Evolutionary conservation across 2,888 invertebrate genomes (phyloP), one percentile per base, ranked within the genome.

Genomic region (Thecocarcelia acutangulata): DNA sequence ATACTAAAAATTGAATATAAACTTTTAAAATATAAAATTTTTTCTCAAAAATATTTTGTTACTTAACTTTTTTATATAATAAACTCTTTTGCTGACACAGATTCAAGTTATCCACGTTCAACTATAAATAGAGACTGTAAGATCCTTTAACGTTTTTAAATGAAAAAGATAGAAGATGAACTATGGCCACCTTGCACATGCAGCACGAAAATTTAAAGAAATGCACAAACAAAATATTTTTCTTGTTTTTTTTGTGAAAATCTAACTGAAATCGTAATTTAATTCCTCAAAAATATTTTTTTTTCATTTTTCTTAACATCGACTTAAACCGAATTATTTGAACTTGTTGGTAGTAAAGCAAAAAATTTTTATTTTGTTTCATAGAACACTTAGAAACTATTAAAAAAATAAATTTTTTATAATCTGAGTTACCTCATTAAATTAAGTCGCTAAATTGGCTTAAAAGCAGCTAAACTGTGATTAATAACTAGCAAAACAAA

Each of bases 181-280:
- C 84, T 85, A 52, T 78, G 84, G 64, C 83, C 84, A 84, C 85
- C 83, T 84, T 74, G 83, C 76, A 79, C 78, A 76, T 75, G 66
- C 64, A 68, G 56, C 73, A 77, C 73, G 81, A 77, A 69, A 50
- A 68, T 59, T 46, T 68, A 54, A 15, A 64, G 17, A 77, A 73
- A 77, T 66, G 46, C 72, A 69, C 56, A 52, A 72, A 66, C 44
- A 74, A 64, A 58, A 48, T 48, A 1, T n/a, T 48, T 64, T 11
- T 69, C 8, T 46, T 58, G 15, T 48, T 17, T 50, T 72, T 21
- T 74, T 40, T 48, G 19, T 42, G 13, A 12, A 58, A 1, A 4
- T 68, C 64, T 64, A 24, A 66, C 61, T 63, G 15, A 58, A 73
- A 61, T 61, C 59, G 44, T 66, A 72, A 78, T 72, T 66, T 64